Percentiles rank a stretch among this genome's conserved stretches.
Evolutionary conservation across 2,797 vertebrate genomes (phyloP).

Genomic region (Onychomys arenicola): DNA sequence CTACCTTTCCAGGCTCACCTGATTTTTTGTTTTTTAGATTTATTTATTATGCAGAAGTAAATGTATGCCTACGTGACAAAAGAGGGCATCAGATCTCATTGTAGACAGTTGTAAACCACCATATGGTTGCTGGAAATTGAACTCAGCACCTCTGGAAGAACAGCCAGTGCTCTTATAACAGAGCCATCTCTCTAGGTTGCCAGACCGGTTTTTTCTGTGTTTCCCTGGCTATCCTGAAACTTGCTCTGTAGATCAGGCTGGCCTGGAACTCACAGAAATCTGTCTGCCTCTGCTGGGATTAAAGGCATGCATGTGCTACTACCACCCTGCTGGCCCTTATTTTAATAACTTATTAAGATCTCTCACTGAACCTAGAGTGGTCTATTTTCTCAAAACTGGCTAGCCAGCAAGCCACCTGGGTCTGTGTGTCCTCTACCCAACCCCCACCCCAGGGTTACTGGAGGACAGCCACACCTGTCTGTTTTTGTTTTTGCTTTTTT

Average conservation of each 20-base stretch:
- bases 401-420: neutral
- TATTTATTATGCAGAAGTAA: neutral
- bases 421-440: no score
- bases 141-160: neutral
- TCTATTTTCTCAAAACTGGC: neutral
- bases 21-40: neutral
- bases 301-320: neutral
- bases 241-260: neutral
- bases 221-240: neutral
- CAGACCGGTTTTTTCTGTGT: neutral
- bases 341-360: neutral
- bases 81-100: neutral
- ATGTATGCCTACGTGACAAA: neutral
- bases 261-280: neutral
- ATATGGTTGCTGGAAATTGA: neutral
- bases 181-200: neutral
- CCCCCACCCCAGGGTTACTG: no score
- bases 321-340: neutral
- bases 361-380: neutral
- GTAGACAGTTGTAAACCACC: neutral
- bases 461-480: neutral
- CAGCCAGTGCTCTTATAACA: neutral
- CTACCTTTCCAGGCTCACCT: no score
- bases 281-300: neutral
- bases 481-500: neutral